Evolutionary conservation across 2,888 invertebrate genomes (phyloP).

Genomic region (Andrena trimmerana): DNA sequence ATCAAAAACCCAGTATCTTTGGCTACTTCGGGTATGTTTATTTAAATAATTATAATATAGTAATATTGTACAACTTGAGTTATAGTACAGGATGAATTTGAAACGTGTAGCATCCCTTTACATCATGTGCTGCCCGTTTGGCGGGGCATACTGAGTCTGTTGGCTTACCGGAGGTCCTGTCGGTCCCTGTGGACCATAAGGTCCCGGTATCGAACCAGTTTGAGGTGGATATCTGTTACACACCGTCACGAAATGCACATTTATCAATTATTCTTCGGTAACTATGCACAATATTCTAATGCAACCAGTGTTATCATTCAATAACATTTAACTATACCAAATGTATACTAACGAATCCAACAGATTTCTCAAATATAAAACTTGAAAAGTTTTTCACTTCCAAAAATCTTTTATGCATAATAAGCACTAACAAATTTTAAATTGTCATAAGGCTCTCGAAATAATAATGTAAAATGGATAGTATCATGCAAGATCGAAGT

Average conservation of each 20-base stretch:
- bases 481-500: too few species aligned
- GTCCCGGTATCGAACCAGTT: constrained; percentile 74
- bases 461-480: too few species aligned
- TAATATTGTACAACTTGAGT: constrained; percentile 79
- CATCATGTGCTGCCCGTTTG: constrained; percentile 83
- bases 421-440: neutral
- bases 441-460: neutral
- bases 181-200: constrained; percentile 77
- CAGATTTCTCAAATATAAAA: neutral
- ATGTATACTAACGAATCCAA: neutral
- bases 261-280: constrained; percentile 8
- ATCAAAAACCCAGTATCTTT: constrained; percentile 78
- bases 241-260: constrained; percentile 34
- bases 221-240: constrained; percentile 78
- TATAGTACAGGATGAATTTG: constrained; percentile 72
- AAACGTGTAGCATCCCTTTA: constrained; percentile 70
- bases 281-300: neutral
- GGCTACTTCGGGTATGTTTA: constrained; percentile 77
- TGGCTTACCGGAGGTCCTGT: constrained; percentile 76
- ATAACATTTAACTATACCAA: neutral
- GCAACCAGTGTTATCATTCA: neutral
- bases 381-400: neutral
- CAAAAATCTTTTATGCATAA: too few species aligned
- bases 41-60: constrained; percentile 79
- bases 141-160: constrained; percentile 80